Percentiles rank a stretch among this genome's conserved stretches.
Evolutionary conservation across 2,113 vertebrate genomes (phyloP).

Genomic region (Gymnorhina tibicen): DNA sequence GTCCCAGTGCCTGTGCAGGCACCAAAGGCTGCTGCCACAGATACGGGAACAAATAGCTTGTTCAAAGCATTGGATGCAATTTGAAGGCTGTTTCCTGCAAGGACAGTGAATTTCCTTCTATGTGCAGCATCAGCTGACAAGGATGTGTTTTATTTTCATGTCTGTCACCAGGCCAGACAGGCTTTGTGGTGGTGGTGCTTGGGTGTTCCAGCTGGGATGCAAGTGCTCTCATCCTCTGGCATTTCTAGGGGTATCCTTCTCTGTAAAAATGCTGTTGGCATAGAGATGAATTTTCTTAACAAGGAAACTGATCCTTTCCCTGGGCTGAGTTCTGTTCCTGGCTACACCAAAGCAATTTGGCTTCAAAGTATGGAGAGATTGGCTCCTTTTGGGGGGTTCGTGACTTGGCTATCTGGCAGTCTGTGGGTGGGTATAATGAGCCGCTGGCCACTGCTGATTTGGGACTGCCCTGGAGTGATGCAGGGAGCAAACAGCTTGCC

Average conservation of each 20-base stretch:
- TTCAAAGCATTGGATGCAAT: not conserved
- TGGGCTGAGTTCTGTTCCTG: not conserved
- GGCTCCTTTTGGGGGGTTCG: not conserved
- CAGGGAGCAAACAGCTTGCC: not conserved
- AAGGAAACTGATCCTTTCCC: not conserved
- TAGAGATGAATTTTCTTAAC: not conserved
- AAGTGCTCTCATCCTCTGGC: rapidly evolving
- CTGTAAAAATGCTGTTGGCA: not conserved
- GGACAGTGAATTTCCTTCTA: not conserved
- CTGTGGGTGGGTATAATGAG: rapidly evolving
- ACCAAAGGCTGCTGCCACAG: not conserved
- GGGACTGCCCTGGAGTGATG: not conserved
- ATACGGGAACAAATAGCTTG: not conserved
- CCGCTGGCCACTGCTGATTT: rapidly evolving
- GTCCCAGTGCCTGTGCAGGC: not conserved
- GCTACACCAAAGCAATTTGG: not conserved
- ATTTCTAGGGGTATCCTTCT: not conserved
- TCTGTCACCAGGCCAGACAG: not conserved
- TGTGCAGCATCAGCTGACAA: rapidly evolving
- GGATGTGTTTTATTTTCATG: not conserved
- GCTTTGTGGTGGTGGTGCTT: not conserved
- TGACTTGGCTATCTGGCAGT: not conserved
- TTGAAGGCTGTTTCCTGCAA: not conserved
- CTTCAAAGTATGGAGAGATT: not conserved
- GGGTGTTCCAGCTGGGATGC: not conserved